Percentiles rank a stretch among this genome's conserved stretches.
Evolutionary conservation across 1,140 invertebrate species (phyloP).

Genomic region (Drosophila ironensis): DNA sequence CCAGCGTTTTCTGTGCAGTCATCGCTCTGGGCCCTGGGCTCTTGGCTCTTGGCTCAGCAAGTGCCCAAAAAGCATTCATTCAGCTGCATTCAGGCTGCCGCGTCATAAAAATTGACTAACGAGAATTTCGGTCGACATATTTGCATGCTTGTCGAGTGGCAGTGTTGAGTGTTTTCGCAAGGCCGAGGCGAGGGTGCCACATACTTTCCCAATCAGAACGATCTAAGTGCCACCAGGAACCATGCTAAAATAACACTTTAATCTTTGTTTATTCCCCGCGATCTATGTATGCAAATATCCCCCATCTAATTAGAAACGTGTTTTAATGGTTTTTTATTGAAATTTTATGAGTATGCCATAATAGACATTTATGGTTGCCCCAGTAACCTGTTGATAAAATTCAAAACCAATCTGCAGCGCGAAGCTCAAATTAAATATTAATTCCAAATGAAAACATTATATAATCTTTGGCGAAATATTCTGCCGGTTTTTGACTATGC

Average conservation of each 20-base stretch:
- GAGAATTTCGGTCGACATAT: slow-evolving; percentile 44
- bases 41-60: background rate
- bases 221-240: slow-evolving; percentile 10
- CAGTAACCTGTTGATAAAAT: slow-evolving; percentile 44
- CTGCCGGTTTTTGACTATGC: slow-evolving; percentile 35
- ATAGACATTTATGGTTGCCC: slow-evolving; percentile 7
- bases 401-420: background rate
- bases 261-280: background rate
- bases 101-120: slow-evolving; percentile 30
- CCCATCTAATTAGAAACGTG: slow-evolving; percentile 3
- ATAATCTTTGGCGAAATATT: slow-evolving; percentile 20
- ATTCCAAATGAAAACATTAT: slow-evolving; percentile 9
- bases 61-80: slow-evolving; percentile 44
- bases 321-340: slow-evolving; percentile 1
- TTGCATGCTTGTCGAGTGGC: slow-evolving; percentile 42
- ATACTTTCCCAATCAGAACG: slow-evolving; percentile 29
- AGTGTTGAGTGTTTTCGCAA: slow-evolving; percentile 30
- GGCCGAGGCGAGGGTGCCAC: too few species aligned
- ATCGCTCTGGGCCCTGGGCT: slow-evolving; percentile 27
- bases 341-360: slow-evolving; percentile 7
- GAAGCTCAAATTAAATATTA: slow-evolving; percentile 21
- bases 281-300: slow-evolving; percentile 11
- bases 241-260: background rate
- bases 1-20: slow-evolving; percentile 49
- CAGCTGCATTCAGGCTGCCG: background rate